phyloP scores from a whole-genome alignment of 2,797 vertebrate genomes.

The Gymnoscopelus braueri region DNA sequence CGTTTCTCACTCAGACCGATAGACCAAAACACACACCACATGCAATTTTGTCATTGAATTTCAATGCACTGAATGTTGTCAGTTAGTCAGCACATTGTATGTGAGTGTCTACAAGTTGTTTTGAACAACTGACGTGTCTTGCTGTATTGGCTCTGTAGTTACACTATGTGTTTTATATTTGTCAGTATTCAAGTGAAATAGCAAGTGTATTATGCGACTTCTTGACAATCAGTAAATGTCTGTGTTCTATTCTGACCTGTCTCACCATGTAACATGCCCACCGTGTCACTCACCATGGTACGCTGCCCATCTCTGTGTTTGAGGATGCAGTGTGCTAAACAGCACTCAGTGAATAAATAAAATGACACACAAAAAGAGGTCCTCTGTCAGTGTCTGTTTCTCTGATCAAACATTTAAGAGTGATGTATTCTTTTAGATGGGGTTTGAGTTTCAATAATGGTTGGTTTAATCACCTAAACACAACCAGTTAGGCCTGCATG shows the following conservation, averaged over 20 bases:
- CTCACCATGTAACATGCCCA: conserved; percentile 45
- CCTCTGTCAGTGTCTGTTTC: conserved; percentile 7
- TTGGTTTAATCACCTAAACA: too few species aligned
- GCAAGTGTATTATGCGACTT: conserved; percentile 20
- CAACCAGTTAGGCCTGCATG: too few species aligned
- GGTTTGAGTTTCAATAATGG: conserved; percentile 9
- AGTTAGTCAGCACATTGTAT: conserved; percentile 1
- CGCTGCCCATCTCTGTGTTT: not conserved
- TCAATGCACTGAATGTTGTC: conserved; percentile 65
- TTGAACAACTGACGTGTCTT: conserved; percentile 12
- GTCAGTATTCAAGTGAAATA: conserved; percentile 28
- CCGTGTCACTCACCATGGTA: conserved; percentile 16
- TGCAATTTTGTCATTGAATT: conserved; percentile 41
- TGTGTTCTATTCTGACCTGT: conserved; percentile 32
- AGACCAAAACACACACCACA: not conserved
- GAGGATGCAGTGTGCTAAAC: conserved; percentile 34
- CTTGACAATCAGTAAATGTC: conserved; percentile 31
- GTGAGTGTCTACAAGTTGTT: conserved; percentile 4
- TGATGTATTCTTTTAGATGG: conserved; percentile 35
- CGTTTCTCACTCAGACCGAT: not conserved
- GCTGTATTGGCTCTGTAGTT: conserved; percentile 29
- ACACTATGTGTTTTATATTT: conserved; percentile 19
- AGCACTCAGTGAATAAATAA: conserved; percentile 73
- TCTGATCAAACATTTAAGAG: conserved; percentile 36
- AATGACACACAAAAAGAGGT: conserved; percentile 36